phyloP scores from a whole-genome alignment of 2,797 vertebrate species.

The Nyctibius grandis region DNA sequence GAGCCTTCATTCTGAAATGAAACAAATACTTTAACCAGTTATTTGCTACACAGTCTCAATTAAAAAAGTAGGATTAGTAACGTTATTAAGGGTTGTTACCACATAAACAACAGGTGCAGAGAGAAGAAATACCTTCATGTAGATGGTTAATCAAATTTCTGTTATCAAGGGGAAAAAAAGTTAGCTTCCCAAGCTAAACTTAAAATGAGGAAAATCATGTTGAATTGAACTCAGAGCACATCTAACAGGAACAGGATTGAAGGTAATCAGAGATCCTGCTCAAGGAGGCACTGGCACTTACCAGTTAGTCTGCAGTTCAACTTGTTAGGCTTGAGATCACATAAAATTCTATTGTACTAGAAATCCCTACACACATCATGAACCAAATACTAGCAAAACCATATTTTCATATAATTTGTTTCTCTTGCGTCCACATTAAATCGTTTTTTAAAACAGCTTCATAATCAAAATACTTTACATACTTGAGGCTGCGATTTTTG shows the following conservation, averaged over 20 bases:
- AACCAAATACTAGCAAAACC: not conserved
- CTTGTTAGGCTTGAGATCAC: no score
- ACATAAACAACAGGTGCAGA: not conserved
- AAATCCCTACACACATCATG: not conserved
- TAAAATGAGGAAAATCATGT: not conserved
- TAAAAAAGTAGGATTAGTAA: not conserved
- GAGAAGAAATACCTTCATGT: rapidly evolving
- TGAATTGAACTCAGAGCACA: not conserved
- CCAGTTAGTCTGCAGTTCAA: not conserved
- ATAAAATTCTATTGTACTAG: not conserved
- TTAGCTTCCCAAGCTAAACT: not conserved
- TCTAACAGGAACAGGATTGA: not conserved
- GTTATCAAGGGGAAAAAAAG: rapidly evolving
- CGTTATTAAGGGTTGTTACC: not conserved
- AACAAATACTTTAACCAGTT: not conserved
- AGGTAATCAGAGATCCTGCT: not conserved
- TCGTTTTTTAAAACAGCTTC: not conserved
- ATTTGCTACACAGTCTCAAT: rapidly evolving
- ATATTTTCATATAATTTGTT: not conserved
- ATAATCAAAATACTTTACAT: not conserved
- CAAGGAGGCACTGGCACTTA: not conserved
- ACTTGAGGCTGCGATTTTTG: not conserved
- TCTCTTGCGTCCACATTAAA: not conserved
- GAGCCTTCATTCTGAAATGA: not conserved
- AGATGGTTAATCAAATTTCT: not conserved